Percentiles rank a stretch among this genome's conserved stretches.
phyloP scores from a whole-genome alignment of 1,140 invertebrate genomes.

The Rhizoglyphus robini region DNA sequence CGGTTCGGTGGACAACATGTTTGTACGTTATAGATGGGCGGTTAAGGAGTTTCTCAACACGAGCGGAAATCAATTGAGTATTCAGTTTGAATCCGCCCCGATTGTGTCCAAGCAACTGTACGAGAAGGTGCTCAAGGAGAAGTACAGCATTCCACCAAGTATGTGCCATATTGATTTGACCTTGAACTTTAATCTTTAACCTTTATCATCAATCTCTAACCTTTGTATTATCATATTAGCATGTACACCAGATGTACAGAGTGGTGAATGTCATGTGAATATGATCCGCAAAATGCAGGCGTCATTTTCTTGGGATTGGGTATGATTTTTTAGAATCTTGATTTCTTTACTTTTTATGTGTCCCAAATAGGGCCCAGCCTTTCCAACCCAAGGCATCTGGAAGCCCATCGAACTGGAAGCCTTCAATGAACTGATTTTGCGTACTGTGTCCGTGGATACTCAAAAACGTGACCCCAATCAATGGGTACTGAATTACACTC shows the following conservation, averaged over 20 bases:
- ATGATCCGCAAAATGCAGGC: conserved; percentile 92
- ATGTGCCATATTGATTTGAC: too few relatives aligned
- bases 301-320: conserved; percentile 97
- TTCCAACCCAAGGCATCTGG: conserved; percentile 83
- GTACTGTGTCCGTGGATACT: conserved; percentile 32
- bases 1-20: conserved; percentile 71
- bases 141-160: conserved; percentile 56
- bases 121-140: too few relatives aligned
- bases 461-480: background rate
- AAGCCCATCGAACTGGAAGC: conserved; percentile 42
- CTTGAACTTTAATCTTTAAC: too few relatives aligned
- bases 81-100: conserved; percentile 53
- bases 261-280: conserved; percentile 89
- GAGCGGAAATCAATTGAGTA: conserved; percentile 55
- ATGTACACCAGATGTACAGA: conserved; percentile 58
- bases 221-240: background rate
- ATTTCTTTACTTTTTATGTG: background rate
- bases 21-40: conserved; percentile 61
- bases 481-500: conserved; percentile 6
- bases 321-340: conserved; percentile 30
- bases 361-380: conserved; percentile 52
- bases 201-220: background rate
- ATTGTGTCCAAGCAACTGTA: conserved; percentile 41
- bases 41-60: conserved; percentile 54
- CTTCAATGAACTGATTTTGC: conserved; percentile 36